These are phyloP conservation scores for Haemorhous mexicanus DNA, from an alignment of 2,113 vertebrate species.

Conservation along the genomic window DNA sequence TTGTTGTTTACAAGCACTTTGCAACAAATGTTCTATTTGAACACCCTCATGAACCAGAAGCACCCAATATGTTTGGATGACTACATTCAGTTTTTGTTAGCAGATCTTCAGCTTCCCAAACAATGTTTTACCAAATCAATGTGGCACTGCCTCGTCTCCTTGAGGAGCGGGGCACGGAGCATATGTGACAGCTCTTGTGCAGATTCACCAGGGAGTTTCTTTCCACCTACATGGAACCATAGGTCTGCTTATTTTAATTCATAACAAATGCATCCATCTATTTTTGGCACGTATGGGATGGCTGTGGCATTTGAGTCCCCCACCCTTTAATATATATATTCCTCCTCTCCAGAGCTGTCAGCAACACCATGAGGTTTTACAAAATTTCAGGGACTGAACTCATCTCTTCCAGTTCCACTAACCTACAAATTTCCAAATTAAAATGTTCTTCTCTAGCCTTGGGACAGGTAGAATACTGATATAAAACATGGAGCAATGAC, in stretches of 20 bases:
- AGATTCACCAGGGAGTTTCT: neutral
- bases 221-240: neutral
- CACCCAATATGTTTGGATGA: neutral
- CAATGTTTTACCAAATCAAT: neutral
- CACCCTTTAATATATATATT: neutral
- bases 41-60: neutral
- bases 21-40: conserved; percentile 29
- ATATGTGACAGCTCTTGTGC: neutral
- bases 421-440: neutral
- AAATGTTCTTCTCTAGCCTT: neutral
- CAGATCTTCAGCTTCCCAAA: neutral
- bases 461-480: neutral
- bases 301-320: neutral
- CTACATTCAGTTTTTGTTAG: neutral
- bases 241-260: neutral
- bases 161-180: neutral
- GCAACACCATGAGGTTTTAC: neutral
- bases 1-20: conserved; percentile 29
- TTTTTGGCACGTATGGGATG: neutral
- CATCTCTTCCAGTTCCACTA: neutral
- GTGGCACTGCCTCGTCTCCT: neutral
- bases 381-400: neutral
- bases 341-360: neutral
- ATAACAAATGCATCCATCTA: neutral
- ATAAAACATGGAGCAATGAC: neutral